phyloP scores from a whole-genome alignment of 2,113 vertebrate genomes.

The Diadophis punctatus region DNA sequence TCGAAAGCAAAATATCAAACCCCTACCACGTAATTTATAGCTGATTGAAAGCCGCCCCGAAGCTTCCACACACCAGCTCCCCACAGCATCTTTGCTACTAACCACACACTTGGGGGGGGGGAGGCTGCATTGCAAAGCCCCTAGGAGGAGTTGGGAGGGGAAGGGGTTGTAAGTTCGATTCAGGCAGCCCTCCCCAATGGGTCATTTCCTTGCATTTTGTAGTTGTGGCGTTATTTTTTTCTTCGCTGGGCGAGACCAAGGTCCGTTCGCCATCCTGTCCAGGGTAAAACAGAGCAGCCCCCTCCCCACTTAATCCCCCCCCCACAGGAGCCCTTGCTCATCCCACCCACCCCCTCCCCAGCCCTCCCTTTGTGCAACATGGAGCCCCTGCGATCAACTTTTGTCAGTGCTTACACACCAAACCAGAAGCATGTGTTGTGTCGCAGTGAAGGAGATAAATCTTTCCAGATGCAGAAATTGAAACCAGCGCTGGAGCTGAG shows the following conservation, averaged over 20 bases:
- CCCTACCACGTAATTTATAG: background rate
- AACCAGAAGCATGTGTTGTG: constrained; percentile 16
- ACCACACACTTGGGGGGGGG: background rate
- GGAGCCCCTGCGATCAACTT: background rate
- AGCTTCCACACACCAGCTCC: background rate
- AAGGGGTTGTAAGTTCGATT: background rate
- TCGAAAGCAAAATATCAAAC: too few relatives aligned
- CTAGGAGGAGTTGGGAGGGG: background rate
- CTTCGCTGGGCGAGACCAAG: background rate
- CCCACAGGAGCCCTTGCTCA: background rate
- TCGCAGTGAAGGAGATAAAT: background rate
- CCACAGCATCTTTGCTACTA: background rate
- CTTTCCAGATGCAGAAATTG: background rate
- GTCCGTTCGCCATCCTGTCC: too few relatives aligned
- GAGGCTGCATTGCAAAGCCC: background rate
- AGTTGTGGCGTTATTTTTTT: background rate
- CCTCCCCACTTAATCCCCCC: too few relatives aligned
- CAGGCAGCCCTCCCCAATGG: background rate
- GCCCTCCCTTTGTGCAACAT: background rate
- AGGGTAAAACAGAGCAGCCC: background rate
- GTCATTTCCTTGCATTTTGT: background rate
- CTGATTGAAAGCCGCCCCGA: background rate
- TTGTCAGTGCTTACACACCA: background rate
- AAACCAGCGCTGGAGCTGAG: background rate
- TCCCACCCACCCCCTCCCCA: background rate